A percentile compares a stretch with the other conserved stretches of the same genome.
These are phyloP conservation scores for Manduca sexta DNA, from an alignment of 1,140 invertebrate genomes.

Conservation along the genomic window DNA sequence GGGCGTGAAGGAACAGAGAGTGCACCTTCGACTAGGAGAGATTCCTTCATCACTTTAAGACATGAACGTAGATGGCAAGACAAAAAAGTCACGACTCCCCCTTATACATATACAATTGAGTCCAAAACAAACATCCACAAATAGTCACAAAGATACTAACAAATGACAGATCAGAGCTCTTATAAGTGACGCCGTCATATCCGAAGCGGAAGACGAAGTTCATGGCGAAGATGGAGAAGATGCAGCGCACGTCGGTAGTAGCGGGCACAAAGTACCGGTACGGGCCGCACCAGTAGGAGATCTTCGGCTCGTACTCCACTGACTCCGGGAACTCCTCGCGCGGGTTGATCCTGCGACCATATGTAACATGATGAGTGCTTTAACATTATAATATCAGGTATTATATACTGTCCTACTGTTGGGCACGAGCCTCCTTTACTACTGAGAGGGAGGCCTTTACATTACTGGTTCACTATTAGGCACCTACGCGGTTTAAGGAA, in stretches of 20 bases:
- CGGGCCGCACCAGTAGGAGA: constrained; percentile 63
- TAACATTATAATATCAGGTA: too few relatives aligned
- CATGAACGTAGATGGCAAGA: too few relatives aligned
- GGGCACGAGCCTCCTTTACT: not conserved
- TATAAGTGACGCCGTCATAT: constrained; percentile 61
- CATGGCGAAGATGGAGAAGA: constrained; percentile 66
- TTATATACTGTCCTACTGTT: not conserved
- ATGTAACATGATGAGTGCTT: too few relatives aligned
- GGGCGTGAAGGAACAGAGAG: too few relatives aligned
- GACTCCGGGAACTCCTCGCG: constrained; percentile 63
- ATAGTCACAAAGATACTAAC: too few relatives aligned
- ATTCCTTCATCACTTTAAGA: too few relatives aligned
- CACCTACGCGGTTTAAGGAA: too few relatives aligned
- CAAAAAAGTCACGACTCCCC: not conserved
- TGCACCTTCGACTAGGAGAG: too few relatives aligned
- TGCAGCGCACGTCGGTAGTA: constrained; percentile 58
- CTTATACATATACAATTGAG: too few relatives aligned
- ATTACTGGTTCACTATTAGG: too few relatives aligned
- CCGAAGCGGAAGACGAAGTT: constrained; percentile 60
- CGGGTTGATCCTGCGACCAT: constrained; percentile 45
- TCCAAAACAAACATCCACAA: too few relatives aligned
- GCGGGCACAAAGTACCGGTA: constrained; percentile 64
- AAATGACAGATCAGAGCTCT: constrained; percentile 61
- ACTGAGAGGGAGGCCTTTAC: too few relatives aligned
- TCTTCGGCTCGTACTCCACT: constrained; percentile 61